phyloP scores from a whole-genome alignment of 2,113 vertebrate species.

The Philantomba maxwellii region DNA sequence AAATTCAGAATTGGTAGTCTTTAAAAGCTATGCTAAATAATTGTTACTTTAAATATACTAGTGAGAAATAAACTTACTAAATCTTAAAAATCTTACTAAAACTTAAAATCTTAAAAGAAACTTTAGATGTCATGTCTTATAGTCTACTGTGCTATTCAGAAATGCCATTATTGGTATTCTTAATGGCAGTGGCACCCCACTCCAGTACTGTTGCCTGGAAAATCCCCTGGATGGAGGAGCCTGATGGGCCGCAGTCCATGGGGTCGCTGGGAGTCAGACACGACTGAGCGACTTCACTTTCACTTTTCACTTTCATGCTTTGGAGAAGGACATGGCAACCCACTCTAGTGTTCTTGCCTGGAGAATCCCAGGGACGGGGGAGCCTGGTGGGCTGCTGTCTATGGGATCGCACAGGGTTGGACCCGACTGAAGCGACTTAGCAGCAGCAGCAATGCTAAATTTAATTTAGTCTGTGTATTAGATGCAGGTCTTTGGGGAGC shows the following conservation, averaged over 20 bases:
- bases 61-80: background rate
- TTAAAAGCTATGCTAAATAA: background rate
- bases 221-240: no score
- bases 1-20: background rate
- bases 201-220: no score
- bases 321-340: no score
- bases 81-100: background rate
- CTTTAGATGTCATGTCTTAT: background rate
- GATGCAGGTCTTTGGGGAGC: background rate
- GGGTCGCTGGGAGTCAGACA: no score
- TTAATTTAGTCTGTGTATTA: background rate
- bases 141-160: background rate
- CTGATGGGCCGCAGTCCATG: no score
- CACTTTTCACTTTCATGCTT: no score
- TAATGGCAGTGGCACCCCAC: background rate
- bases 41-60: background rate
- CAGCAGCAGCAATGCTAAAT: background rate
- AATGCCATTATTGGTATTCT: background rate
- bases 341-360: no score
- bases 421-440: no score
- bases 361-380: no score
- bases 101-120: background rate
- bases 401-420: no score
- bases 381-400: no score
- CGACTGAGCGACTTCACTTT: no score